Percentiles rank a stretch among this genome's conserved stretches.
Conservation (phyloP, 2,888 invertebrate genomes). For the Conistra vaccinii region DNA sequence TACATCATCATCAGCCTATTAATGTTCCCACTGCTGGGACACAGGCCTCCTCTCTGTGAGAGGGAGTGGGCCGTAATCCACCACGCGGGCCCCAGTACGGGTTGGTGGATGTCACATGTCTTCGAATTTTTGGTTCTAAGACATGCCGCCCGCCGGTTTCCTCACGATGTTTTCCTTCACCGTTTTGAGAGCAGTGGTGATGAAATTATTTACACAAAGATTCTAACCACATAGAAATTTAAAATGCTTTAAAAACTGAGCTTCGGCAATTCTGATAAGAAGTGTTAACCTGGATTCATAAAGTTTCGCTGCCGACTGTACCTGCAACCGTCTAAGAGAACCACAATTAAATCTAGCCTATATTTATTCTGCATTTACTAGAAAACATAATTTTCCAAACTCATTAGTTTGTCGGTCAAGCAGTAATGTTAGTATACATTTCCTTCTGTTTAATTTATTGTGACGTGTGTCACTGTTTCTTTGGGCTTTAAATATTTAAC, state of each 20-base stretch:
- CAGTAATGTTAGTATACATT: slow-evolving; percentile 24
- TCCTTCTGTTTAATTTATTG: slow-evolving; percentile 51
- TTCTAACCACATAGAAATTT: background rate
- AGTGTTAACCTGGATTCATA: background rate
- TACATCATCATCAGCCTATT: too few species aligned
- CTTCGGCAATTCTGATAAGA: background rate
- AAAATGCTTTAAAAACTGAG: background rate
- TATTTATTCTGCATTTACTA: slow-evolving; percentile 51
- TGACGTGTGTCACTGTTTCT: slow-evolving; percentile 18
- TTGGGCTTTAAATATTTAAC: background rate
- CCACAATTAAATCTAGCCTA: slow-evolving; percentile 59
- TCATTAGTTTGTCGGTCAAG: slow-evolving; percentile 52
- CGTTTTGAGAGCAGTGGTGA: too few species aligned
- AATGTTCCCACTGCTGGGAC: too few species aligned
- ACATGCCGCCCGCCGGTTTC: too few species aligned
- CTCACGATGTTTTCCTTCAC: too few species aligned
- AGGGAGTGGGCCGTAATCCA: too few species aligned
- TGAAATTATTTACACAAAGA: too few species aligned
- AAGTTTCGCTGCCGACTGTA: slow-evolving; percentile 25
- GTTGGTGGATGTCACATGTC: too few species aligned
- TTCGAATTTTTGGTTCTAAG: too few species aligned
- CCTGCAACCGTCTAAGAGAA: slow-evolving; percentile 26
- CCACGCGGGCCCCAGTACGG: too few species aligned
- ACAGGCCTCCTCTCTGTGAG: too few species aligned
- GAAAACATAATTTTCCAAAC: slow-evolving; percentile 56